A percentile compares a stretch with the other conserved stretches of the same genome.
Conservation (phyloP, 1,140 invertebrate genomes). For the Drosophila novamexicana region DNA sequence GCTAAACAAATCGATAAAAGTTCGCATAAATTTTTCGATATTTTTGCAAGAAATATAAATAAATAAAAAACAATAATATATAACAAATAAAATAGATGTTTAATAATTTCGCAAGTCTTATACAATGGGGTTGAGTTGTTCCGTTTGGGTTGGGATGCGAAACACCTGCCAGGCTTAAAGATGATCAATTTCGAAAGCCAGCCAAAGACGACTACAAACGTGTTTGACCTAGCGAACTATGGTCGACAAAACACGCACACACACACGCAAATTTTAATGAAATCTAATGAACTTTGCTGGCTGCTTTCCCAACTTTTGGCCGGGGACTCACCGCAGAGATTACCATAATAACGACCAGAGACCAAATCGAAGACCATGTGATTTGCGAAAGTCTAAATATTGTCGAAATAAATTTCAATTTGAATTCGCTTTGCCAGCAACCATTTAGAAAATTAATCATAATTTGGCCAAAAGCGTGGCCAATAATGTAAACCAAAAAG, state of each 20-base stretch:
- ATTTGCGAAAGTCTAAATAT: conserved; percentile 38
- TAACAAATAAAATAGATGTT: conserved; percentile 16
- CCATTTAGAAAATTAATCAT: conserved; percentile 45
- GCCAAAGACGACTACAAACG: not conserved
- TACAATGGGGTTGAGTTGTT: conserved; percentile 2
- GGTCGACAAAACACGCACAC: conserved; percentile 20
- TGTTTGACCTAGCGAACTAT: conserved; percentile 35
- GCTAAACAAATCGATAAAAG: not conserved
- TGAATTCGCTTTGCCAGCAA: conserved; percentile 27
- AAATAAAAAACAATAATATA: conserved; percentile 16
- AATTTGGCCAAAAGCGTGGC: conserved; percentile 46
- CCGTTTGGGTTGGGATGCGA: not conserved
- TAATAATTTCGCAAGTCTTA: conserved; percentile 24
- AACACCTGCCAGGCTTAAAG: conserved; percentile 3
- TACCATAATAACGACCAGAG: conserved; percentile 56
- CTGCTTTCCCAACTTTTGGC: conserved; percentile 10
- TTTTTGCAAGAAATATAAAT: conserved; percentile 31
- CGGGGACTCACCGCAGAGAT: conserved; percentile 63
- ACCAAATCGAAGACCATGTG: conserved; percentile 8
- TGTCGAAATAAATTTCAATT: conserved; percentile 6
- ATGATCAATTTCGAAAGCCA: conserved; percentile 8
- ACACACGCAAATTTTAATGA: conserved; percentile 40
- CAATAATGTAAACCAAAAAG: conserved; percentile 13
- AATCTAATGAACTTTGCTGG: conserved; percentile 47
- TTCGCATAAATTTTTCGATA: conserved; percentile 26